phyloP scores from a whole-genome alignment of 2,888 invertebrate genomes.

The Hofmannophila pseudospretella region DNA sequence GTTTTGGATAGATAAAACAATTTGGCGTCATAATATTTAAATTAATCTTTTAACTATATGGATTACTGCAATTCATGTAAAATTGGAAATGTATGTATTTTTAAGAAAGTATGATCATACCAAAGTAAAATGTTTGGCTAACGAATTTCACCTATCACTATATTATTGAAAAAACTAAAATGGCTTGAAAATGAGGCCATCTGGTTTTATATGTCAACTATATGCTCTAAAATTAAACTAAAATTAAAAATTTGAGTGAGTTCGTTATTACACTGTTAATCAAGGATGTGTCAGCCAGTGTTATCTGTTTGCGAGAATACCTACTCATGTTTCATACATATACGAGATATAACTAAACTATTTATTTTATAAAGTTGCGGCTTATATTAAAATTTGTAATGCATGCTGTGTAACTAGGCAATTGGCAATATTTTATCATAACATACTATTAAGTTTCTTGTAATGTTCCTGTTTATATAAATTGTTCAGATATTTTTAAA shows the following conservation, averaged over 20 bases:
- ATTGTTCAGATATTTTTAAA: constrained; percentile 2
- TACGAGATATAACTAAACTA: no score
- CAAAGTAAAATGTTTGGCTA: constrained; percentile 50
- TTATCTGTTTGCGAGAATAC: constrained; percentile 11
- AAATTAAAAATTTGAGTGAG: background rate
- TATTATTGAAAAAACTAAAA: background rate
- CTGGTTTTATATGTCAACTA: background rate
- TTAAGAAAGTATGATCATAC: constrained; percentile 20
- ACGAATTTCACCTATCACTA: constrained; percentile 32
- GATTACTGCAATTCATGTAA: constrained; percentile 12
- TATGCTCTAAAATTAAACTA: background rate
- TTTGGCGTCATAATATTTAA: constrained; percentile 5
- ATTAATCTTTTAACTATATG: constrained; percentile 3
- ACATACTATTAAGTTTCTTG: constrained; percentile 12
- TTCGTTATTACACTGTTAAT: constrained; percentile 1
- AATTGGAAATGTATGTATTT: constrained; percentile 10
- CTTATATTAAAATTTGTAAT: constrained; percentile 1
- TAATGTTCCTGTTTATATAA: constrained; percentile 33
- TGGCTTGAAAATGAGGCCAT: background rate
- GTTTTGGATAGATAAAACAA: constrained; percentile 18
- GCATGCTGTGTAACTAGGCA: constrained; percentile 2
- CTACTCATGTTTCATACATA: no score
- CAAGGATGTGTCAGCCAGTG: constrained; percentile 9
- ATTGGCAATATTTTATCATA: constrained; percentile 9
- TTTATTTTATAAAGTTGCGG: constrained; percentile 5